Evolutionary conservation across 2,888 invertebrate genomes (phyloP).

Genomic region (Penaeus monodon): DNA sequence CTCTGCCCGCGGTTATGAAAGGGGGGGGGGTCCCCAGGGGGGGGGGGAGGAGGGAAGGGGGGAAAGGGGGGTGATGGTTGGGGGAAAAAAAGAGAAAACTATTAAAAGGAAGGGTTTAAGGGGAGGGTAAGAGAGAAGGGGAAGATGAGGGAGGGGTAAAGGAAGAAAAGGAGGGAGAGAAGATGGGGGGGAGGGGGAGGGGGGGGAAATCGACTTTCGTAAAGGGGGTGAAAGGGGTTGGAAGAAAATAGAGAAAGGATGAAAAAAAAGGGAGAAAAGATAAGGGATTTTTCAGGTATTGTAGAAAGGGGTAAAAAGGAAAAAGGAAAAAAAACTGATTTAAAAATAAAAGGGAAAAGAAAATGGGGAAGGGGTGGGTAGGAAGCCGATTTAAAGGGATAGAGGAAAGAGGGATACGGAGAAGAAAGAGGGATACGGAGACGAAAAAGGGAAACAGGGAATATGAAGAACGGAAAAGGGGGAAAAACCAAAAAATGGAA

Average conservation of each 20-base stretch:
- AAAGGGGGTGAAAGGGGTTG: neutral
- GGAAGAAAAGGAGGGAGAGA: neutral
- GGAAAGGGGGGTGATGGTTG: neutral
- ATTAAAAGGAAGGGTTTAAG: neutral
- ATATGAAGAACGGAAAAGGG: no score
- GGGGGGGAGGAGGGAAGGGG: neutral
- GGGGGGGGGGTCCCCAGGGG: neutral
- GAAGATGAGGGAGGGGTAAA: neutral
- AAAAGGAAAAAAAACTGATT: no score
- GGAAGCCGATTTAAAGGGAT: no score
- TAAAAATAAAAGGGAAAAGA: no score
- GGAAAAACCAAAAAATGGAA: no score
- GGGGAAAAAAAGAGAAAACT: neutral
- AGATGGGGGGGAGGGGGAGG: neutral
- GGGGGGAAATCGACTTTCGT: neutral
- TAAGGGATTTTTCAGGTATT: no score
- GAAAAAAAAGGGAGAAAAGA: neutral
- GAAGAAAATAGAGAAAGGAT: neutral
- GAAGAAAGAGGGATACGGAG: no score
- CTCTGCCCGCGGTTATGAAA: no score
- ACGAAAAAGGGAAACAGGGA: no score
- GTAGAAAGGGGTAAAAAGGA: no score
- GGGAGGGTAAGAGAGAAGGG: neutral
- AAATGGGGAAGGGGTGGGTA: no score
- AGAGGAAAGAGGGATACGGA: no score